Evolutionary conservation across 1,140 invertebrate species (phyloP).

Genomic region (Eriocheir sinensis): DNA sequence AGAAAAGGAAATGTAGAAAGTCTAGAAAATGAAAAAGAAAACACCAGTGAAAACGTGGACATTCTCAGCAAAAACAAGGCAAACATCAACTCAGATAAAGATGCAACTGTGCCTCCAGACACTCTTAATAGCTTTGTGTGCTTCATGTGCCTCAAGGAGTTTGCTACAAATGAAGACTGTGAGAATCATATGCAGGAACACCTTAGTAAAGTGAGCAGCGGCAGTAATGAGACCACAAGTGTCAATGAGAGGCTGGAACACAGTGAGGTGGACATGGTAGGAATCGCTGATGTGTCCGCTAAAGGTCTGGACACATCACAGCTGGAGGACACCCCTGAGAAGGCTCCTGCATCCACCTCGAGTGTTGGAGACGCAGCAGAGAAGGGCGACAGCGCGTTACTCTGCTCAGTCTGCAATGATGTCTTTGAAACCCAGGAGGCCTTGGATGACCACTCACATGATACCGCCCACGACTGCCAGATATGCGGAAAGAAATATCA

Average conservation of each 20-base stretch:
- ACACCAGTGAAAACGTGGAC: not conserved
- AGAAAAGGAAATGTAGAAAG: not conserved
- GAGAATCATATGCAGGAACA: conserved; percentile 68
- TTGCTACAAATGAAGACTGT: conserved; percentile 59
- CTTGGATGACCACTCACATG: conserved; percentile 43
- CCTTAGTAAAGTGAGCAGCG: conserved; percentile 24
- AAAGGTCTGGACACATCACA: not conserved
- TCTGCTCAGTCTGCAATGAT: conserved; percentile 58
- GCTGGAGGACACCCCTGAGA: not conserved
- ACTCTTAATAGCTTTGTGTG: conserved; percentile 55
- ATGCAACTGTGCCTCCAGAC: not conserved
- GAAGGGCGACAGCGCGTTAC: not conserved
- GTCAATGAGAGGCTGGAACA: not conserved
- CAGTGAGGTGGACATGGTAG: not conserved
- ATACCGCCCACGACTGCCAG: conserved; percentile 48
- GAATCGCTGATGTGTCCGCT: not conserved
- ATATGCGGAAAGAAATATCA: conserved; percentile 69
- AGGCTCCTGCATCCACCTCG: not conserved
- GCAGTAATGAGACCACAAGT: not conserved
- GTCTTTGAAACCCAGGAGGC: conserved; percentile 48
- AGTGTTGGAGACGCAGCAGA: not conserved
- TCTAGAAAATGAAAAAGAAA: not conserved
- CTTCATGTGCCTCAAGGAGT: conserved; percentile 58
- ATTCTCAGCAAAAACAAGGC: not conserved
- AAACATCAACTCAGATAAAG: not conserved